These are phyloP conservation scores for Danaus melanippus DNA, from an alignment of 1,140 invertebrate genomes.

Conservation along the genomic window DNA sequence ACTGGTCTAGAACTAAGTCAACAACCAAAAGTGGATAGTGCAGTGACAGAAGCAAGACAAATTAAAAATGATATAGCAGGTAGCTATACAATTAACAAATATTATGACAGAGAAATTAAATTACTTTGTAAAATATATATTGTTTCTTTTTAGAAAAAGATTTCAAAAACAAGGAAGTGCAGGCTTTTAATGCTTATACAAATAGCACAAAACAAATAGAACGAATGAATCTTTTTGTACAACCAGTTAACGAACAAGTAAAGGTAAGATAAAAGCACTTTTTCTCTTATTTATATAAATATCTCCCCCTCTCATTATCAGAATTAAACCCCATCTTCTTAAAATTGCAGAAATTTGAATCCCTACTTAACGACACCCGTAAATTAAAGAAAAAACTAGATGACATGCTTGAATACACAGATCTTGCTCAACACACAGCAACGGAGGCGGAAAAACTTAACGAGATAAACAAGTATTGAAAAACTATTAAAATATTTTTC, in stretches of 20 bases:
- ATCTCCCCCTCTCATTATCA: too few relatives aligned
- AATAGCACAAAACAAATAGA: constrained; percentile 78
- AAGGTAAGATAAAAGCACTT: constrained; percentile 29
- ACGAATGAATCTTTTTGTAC: constrained; percentile 77
- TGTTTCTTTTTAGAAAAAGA: constrained; percentile 43
- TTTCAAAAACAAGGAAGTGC: constrained; percentile 53
- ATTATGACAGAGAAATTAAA: constrained; percentile 23
- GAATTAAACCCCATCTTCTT: constrained; percentile 10
- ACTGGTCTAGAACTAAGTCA: constrained; percentile 77
- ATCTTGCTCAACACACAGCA: constrained; percentile 75
- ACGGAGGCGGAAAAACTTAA: constrained; percentile 77
- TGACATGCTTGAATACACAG: constrained; percentile 80
- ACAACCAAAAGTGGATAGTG: constrained; percentile 83
- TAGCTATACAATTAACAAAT: constrained; percentile 37
- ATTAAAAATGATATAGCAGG: constrained; percentile 79
- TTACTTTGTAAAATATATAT: constrained; percentile 2
- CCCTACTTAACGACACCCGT: constrained; percentile 73
- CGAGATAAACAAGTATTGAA: constrained; percentile 64
- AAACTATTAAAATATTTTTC: neutral
- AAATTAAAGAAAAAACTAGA: constrained; percentile 79
- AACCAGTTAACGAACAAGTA: constrained; percentile 77
- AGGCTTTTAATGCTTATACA: constrained; percentile 73
- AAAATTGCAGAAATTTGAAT: constrained; percentile 58
- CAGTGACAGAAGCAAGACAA: constrained; percentile 80
- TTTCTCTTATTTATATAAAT: too few relatives aligned